Conservation (phyloP, 2,797 vertebrate species). For the Amniataba percoides region DNA sequence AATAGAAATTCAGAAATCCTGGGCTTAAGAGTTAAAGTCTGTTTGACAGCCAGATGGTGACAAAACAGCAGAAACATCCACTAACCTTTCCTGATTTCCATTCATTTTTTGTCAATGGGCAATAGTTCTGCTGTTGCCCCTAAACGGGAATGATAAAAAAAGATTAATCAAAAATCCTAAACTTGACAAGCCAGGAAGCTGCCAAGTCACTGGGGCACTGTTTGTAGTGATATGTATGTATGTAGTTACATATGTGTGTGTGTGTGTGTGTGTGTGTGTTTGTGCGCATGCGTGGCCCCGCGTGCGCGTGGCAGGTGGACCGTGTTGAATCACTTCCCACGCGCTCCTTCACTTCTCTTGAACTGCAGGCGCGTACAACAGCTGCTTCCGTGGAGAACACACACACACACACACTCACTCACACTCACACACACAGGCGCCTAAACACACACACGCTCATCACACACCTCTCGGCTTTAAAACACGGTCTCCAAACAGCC, state of each 20-base stretch:
- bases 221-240: too few species aligned
- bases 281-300: background rate
- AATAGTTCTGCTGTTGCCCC: background rate
- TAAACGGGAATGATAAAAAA: background rate
- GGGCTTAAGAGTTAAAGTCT: slow-evolving; percentile 8
- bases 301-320: slow-evolving; percentile 80
- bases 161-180: background rate
- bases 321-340: slow-evolving; percentile 80
- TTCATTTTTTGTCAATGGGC: background rate
- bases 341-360: slow-evolving; percentile 77
- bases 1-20: slow-evolving; percentile 39
- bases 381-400: slow-evolving; percentile 68
- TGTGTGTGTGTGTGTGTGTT: background rate
- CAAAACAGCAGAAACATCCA: slow-evolving; percentile 18
- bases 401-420: slow-evolving; percentile 20
- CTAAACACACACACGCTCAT: slow-evolving; percentile 42
- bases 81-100: background rate
- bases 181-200: background rate
- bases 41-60: slow-evolving; percentile 23
- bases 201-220: too few species aligned
- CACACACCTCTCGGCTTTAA: slow-evolving; percentile 57
- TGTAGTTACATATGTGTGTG: too few species aligned
- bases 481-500: slow-evolving; percentile 59
- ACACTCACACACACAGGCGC: slow-evolving; percentile 35
- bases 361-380: slow-evolving; percentile 73